Base-by-base conservation (phyloP, 2,797 vertebrate species). In the Mycteria americana region DNA sequence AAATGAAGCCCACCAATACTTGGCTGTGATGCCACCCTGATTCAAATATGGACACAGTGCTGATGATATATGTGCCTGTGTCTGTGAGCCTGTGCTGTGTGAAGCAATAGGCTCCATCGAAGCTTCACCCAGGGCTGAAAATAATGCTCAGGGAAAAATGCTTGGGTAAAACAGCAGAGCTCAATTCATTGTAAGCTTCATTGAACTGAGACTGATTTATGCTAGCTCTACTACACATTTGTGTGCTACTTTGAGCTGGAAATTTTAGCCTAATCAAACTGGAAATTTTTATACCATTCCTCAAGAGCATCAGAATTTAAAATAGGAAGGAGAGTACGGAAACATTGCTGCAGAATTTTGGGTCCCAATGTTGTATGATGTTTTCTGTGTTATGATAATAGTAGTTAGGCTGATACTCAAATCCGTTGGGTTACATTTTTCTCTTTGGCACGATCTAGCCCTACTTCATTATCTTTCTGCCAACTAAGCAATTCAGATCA, bases 1-100 rank as follows among this genome's bases (percentile, higher is more conserved):
- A 97, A 96, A 92, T 12, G 14, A 81, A 95, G 88, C n/a, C 22
- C 53, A 84, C 59, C 63, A 72, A 75, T 75, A 87, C 27, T 64
- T 86, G 63, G 57, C 54, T 51, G 37, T 11, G 24, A 37, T 59
- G 13, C 4, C 23, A 18, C 11, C 18, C 6, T 45, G 10, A 18
- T 35, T 28, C 30, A 62, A 15, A 7, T 18, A 43, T 2, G 22
- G 67, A 22, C n/a, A 23, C 2, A 17, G 15, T 7, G 12, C 25
- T 73, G n/a, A 10, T 65, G 37, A 13, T 37, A 7, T 1, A 18
- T 10, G 14, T 14, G n/a, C 13, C 23, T 43, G 43, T 33, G 13
- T 25, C 33, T 45, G 33, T 10, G 13, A 83, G 22, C 28, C 22
- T 62, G 31, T 50, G 41, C 33, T 62, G 24, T 46, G 23, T 48